Evolutionary conservation across 2,888 invertebrate species (phyloP).

Genomic region (Agrilus biguttatus): DNA sequence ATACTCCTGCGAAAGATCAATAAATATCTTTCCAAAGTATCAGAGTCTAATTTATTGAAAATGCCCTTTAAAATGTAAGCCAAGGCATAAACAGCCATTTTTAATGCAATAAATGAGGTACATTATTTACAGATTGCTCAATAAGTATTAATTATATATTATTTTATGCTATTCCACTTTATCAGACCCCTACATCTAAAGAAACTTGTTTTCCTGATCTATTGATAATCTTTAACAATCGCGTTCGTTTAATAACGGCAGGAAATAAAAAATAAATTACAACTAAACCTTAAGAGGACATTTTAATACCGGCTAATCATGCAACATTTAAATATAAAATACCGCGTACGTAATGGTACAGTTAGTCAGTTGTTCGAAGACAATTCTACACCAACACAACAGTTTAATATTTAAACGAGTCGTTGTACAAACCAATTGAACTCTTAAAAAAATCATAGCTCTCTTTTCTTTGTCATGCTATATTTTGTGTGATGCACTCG

Average conservation of each 20-base stretch:
- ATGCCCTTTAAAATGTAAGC: no score
- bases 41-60: no score
- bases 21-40: no score
- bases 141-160: no score
- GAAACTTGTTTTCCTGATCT: no score
- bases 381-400: not conserved
- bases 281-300: constrained; percentile 30
- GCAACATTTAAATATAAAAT: constrained; percentile 36
- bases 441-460: constrained; percentile 8
- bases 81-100: no score
- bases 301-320: constrained; percentile 35
- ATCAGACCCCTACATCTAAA: no score
- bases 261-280: constrained; percentile 29
- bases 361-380: not conserved
- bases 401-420: not conserved
- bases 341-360: constrained; percentile 32
- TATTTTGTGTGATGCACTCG: constrained; percentile 7
- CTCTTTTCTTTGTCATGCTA: constrained; percentile 10
- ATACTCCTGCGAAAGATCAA: no score
- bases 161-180: no score
- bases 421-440: constrained; percentile 3
- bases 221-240: constrained; percentile 2
- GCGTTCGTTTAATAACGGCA: constrained; percentile 10
- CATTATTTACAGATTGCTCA: no score
- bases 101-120: no score